Base-by-base conservation (phyloP, 2,113 vertebrate species). In the Nesospiza acunhae region DNA sequence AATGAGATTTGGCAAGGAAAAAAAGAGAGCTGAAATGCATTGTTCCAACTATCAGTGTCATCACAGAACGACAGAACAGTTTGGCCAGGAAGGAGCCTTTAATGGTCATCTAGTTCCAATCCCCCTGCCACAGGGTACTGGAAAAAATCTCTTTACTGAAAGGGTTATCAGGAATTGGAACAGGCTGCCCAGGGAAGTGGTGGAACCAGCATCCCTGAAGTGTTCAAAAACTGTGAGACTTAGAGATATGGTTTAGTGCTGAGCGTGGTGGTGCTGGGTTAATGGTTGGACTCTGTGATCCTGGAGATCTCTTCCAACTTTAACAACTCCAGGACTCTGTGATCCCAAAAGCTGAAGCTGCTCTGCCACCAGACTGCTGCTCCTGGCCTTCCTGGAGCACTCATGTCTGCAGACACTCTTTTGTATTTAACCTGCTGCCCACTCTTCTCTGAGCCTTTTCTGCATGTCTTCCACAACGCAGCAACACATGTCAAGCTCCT, bases 121-220 rank as follows among this genome's bases (percentile, higher is more conserved):
- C 3, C 1, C 11, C 11, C 26, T 68, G 14, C 3, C 35, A 62
- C 13, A 42, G 28, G 23, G n/a, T n/a, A 52, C 0, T 26, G 39
- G 24, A 33, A 75, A 67, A 52, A 52, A 2, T 2, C 39, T 39
- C 60, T n/a, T 89, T 39, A 44, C 24, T 53, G 60, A 46, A 67
- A 67, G 33, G 5, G 23, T 6, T 37, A 9, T 46, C 53, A 82
- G 28, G 13, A 13, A 53, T 22, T 67, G 53, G 28, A 82, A 82
- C 7, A 75, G 39, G 46, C 60, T 82, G 69, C 16, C 16, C 46
- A 46, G 39, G 27, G 11, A 75, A 52, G 46, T 59, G 37, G 15
- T n/a, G 39, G 52, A 46, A 67, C 39, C 28, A 39, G 9, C 23
- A 52, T 30, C 26, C 12, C 52, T 60, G 28, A 60, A 68, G 21